Evolutionary conservation across 2,888 invertebrate species (phyloP).

Genomic region (Tolmerus cingulatus): DNA sequence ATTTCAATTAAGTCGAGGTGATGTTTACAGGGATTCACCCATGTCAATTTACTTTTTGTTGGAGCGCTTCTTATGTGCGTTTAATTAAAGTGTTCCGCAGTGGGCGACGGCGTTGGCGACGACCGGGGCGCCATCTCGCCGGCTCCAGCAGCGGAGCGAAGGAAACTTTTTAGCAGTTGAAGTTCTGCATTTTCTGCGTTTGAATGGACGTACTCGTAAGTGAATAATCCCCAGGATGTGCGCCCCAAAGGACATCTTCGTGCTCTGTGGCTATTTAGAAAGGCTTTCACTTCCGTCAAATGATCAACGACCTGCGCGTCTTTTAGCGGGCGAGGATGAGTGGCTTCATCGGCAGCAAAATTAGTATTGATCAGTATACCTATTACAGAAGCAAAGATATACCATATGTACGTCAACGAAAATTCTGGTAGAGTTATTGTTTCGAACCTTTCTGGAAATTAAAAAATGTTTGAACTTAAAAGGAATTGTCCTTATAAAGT

Average conservation of each 20-base stretch:
- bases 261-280: neutral
- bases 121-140: neutral
- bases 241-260: neutral
- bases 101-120: neutral
- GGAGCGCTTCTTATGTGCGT: constrained; percentile 9
- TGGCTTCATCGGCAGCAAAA: no score
- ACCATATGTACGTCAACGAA: no score
- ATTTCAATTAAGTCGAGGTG: constrained; percentile 11
- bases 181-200: neutral
- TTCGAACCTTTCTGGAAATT: no score
- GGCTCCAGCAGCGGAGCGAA: neutral
- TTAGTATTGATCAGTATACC: no score
- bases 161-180: neutral
- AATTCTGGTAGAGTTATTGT: no score
- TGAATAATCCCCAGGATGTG: neutral
- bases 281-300: neutral
- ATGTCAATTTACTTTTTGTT: constrained; percentile 32
- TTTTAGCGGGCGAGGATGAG: neutral
- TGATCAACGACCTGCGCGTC: neutral
- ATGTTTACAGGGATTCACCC: constrained; percentile 29
- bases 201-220: neutral
- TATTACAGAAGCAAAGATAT: no score
- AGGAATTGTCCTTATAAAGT: no score
- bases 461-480: no score
- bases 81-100: constrained; percentile 23